phyloP scores from a whole-genome alignment of 2,113 vertebrate species.

The Apistogramma diplotaenia region DNA sequence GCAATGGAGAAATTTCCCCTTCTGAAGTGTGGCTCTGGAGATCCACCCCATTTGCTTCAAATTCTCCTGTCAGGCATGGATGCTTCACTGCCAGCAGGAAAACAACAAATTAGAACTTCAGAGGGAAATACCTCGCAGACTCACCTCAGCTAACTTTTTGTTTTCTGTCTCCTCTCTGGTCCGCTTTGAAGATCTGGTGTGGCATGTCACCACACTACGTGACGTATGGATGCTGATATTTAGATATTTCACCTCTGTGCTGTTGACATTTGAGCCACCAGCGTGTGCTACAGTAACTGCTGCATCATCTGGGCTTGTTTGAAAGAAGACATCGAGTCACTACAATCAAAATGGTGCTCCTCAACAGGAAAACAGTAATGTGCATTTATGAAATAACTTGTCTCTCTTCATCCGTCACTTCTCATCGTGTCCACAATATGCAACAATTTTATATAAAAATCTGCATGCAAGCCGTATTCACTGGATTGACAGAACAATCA shows the following conservation, averaged over 20 bases:
- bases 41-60: slow-evolving; percentile 13
- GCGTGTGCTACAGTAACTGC: not conserved
- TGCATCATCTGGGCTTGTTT: not conserved
- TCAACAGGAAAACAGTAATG: not conserved
- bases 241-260: not conserved
- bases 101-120: slow-evolving; percentile 9
- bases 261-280: not conserved
- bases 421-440: not conserved
- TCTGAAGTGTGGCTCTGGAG: not conserved
- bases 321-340: not conserved
- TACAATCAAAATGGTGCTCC: not conserved
- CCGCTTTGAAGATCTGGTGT: not conserved
- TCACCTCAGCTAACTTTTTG: not conserved
- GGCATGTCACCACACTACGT: not conserved
- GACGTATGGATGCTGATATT: not conserved
- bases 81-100: slow-evolving; percentile 3
- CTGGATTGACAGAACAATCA: slow-evolving; percentile 62
- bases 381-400: not conserved
- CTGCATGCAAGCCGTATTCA: slow-evolving; percentile 27
- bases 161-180: not conserved
- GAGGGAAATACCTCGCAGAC: not conserved
- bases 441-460: not conserved
- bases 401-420: not conserved
- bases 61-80: slow-evolving; percentile 12
- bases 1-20: not conserved